Base-by-base conservation (phyloP, 2,797 vertebrate species). In the Bryconaethiops microstoma region DNA sequence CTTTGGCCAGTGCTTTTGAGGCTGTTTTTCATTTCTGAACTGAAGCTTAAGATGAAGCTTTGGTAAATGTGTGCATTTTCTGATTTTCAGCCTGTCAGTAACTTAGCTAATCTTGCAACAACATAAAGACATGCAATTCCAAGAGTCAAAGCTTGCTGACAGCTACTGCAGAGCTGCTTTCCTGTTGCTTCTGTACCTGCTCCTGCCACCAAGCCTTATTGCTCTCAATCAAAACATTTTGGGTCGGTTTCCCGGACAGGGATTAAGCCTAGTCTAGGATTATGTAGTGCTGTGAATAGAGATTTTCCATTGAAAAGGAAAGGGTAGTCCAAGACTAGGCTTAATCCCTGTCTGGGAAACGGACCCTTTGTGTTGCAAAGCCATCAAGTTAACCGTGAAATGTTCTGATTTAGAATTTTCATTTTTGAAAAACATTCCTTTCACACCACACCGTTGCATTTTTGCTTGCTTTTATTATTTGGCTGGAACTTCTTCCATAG, bases 111-210 rank as follows among this genome's bases (percentile, higher is more conserved):
- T 87, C 85, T 87, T 69, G 77, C 78, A 7, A 50, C 55, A 76
- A 78, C 73, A 14, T 69, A 80, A 87, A 54, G 54, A 82, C 84
- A 76, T 82, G 78, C 78, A 76, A 69, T 45, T 29, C 81, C 48
- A 10, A 0, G 5, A 55, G 77, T 78, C 83, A 59, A 71, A 83
- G 62, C 74, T 79, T 77, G 40, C 80, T 75, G 67, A 62, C 68
- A 45, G 68, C 23, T 65, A 60, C 42, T 25, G 70, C 84, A 78
- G 83, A 76, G 88, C 71, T 75, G 23, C 14, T 65, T 76, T 64
- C 78, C 84, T 78, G 84, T 86, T 85, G 65, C 52, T 55, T 81
- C 71, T 69, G 19, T 42, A 76, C 12, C 78, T 82, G 54, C n/a
- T 23, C 35, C 64, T 59, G 13, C 39, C 25, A 73, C 14, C 4